These are phyloP conservation scores for Apodemia mormo DNA, from an alignment of 2,888 invertebrate genomes.

Conservation along the genomic window DNA sequence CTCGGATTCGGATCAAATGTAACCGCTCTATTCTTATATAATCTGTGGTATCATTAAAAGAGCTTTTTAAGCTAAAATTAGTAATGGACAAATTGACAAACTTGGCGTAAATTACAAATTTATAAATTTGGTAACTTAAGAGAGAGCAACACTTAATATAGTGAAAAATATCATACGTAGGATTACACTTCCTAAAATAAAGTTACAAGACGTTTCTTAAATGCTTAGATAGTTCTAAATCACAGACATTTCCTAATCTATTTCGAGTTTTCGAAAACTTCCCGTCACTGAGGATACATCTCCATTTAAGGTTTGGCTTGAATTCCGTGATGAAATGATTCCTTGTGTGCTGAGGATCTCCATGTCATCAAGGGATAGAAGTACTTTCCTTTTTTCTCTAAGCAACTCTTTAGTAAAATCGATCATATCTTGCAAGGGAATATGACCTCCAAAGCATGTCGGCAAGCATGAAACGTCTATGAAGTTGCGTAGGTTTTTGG, in stretches of 20 bases:
- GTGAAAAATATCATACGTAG: too few relatives aligned
- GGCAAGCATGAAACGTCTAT: conserved; percentile 86
- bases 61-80: too few relatives aligned
- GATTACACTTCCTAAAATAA: not conserved
- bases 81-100: too few relatives aligned
- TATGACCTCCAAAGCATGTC: conserved; percentile 86
- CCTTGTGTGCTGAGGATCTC: conserved; percentile 84
- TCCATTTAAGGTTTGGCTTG: conserved; percentile 48
- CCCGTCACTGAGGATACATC: conserved; percentile 73
- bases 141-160: too few relatives aligned
- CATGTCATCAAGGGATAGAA: conserved; percentile 84
- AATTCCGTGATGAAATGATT: conserved; percentile 57
- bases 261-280: conserved; percentile 86
- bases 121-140: too few relatives aligned
- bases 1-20: too few relatives aligned
- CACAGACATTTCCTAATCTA: conserved; percentile 70
- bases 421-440: conserved; percentile 87
- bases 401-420: conserved; percentile 85
- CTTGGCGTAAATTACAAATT: too few relatives aligned
- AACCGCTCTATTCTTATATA: too few relatives aligned
- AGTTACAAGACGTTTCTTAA: conserved; percentile 12
- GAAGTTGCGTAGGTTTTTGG: conserved; percentile 81
- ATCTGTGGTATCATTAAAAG: too few relatives aligned
- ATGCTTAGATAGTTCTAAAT: not conserved
- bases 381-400: conserved; percentile 78